Conservation (phyloP, 2,888 invertebrate species). For the Adelphocoris suturalis region DNA sequence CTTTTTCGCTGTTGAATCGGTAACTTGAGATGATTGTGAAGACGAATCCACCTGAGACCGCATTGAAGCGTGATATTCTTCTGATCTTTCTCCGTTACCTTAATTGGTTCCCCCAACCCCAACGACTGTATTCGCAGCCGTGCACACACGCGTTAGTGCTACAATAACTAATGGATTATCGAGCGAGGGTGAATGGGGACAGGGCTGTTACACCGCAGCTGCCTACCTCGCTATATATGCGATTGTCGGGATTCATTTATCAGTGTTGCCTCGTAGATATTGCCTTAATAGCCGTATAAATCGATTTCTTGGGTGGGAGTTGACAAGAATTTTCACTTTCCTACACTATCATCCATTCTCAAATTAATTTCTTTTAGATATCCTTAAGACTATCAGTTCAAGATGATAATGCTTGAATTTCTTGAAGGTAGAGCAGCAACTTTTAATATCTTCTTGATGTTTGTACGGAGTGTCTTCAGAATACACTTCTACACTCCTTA, state of each 20-base stretch:
- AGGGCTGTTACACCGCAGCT: slow-evolving; percentile 28
- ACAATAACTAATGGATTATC: slow-evolving; percentile 51
- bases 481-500: too few species aligned
- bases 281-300: slow-evolving; percentile 28
- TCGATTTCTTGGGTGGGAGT: slow-evolving; percentile 11
- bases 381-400: neutral
- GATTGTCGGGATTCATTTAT: slow-evolving; percentile 42
- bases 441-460: too few species aligned
- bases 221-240: slow-evolving; percentile 35
- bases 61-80: neutral
- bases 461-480: too few species aligned
- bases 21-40: neutral
- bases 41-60: neutral
- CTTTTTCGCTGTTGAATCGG: neutral
- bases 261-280: slow-evolving; percentile 37
- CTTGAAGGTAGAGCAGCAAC: too few species aligned
- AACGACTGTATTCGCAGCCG: slow-evolving; percentile 9
- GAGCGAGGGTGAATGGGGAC: slow-evolving; percentile 40
- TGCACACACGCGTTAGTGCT: slow-evolving; percentile 43
- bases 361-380: neutral
- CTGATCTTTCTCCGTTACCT: slow-evolving; percentile 36
- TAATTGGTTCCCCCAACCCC: slow-evolving; percentile 28
- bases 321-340: slow-evolving; percentile 33
- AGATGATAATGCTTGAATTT: too few species aligned
- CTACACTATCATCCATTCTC: neutral